Conservation (phyloP, 1,140 invertebrate genomes). For the Atta texana region DNA sequence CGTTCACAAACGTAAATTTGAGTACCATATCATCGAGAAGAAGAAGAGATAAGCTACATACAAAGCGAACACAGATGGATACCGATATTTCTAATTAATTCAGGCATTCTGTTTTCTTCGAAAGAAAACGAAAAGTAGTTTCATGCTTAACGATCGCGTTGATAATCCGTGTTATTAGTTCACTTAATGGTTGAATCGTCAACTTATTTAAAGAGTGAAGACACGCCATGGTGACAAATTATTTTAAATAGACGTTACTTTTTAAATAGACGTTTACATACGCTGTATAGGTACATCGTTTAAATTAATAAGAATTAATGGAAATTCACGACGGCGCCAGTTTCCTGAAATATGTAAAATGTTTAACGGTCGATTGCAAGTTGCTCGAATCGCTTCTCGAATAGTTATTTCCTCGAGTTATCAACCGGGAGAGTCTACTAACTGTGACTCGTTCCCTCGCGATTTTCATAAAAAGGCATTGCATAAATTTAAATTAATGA, state of each 20-base stretch:
- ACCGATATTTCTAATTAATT: slow-evolving; percentile 64
- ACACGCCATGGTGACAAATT: slow-evolving; percentile 25
- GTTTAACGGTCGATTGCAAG: background rate
- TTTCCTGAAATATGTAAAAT: slow-evolving; percentile 44
- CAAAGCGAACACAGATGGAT: slow-evolving; percentile 36
- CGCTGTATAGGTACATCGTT: background rate
- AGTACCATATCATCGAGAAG: slow-evolving; percentile 17
- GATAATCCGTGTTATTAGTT: slow-evolving; percentile 49
- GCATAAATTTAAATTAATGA: background rate
- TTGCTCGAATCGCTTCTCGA: background rate
- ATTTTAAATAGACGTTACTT: slow-evolving; percentile 28
- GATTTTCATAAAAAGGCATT: background rate
- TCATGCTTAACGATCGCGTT: slow-evolving; percentile 49
- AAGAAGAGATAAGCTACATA: slow-evolving; percentile 32
- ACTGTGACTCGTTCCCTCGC: background rate
- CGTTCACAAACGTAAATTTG: slow-evolving; percentile 55
- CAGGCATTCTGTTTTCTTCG: slow-evolving; percentile 1
- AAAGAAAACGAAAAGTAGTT: slow-evolving; percentile 49
- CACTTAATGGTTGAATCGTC: slow-evolving; percentile 25
- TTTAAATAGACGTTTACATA: no score
- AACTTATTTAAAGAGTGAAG: background rate
- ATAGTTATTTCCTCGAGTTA: slow-evolving; percentile 9
- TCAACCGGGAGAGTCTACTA: background rate
- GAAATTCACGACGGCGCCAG: background rate
- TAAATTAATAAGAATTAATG: slow-evolving; percentile 43